Conservation (phyloP, 2,888 invertebrate species). For the Synergus umbraculus region DNA sequence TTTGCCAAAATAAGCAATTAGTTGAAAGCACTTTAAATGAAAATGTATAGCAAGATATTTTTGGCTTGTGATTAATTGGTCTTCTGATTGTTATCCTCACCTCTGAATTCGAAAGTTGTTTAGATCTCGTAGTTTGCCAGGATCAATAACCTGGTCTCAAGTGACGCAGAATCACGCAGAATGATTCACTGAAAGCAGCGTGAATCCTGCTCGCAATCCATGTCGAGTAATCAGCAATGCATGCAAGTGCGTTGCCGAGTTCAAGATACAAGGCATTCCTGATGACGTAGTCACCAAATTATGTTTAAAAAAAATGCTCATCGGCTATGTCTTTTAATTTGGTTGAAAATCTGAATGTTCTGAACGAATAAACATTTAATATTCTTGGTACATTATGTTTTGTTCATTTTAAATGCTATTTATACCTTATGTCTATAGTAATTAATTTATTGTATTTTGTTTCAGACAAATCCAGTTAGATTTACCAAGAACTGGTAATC, state of each 20-base stretch:
- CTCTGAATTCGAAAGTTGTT: slow-evolving; percentile 6
- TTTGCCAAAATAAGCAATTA: no score
- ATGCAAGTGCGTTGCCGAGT: background rate
- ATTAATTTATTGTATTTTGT: background rate
- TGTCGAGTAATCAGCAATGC: slow-evolving; percentile 11
- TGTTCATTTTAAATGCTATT: no score
- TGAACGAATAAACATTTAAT: no score
- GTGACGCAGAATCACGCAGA: background rate
- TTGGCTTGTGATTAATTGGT: background rate
- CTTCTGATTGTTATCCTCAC: background rate
- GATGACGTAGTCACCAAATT: background rate
- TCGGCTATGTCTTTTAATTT: no score
- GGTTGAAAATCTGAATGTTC: no score
- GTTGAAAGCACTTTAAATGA: no score
- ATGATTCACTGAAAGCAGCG: slow-evolving; percentile 20
- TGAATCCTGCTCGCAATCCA: slow-evolving; percentile 22
- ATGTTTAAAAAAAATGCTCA: background rate
- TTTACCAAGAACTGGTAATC: background rate
- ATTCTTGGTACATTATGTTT: no score
- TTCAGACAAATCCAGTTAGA: slow-evolving; percentile 30
- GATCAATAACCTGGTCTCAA: slow-evolving; percentile 31
- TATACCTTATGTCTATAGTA: no score
- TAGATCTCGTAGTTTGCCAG: background rate
- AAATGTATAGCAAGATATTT: background rate
- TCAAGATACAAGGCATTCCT: background rate